Percentiles rank a stretch among this genome's conserved stretches.
Evolutionary conservation across 2,888 invertebrate species (phyloP).

Genomic region (Napeogenes inachia): DNA sequence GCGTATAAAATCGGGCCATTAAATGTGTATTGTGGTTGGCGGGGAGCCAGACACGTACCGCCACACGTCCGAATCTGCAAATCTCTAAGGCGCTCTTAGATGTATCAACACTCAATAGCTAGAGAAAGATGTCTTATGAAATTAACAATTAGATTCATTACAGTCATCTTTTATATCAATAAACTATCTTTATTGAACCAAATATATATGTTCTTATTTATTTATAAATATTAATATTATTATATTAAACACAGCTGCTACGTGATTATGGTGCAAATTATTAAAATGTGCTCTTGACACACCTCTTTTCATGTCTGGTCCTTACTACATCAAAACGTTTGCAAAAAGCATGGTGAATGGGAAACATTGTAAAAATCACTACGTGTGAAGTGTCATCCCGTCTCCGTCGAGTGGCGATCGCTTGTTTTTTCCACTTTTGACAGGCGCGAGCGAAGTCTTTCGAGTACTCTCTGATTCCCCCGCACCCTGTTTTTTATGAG

Average conservation of each 20-base stretch:
- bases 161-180: not conserved
- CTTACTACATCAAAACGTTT: slow-evolving; percentile 64
- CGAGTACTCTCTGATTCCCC: slow-evolving; percentile 64
- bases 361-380: slow-evolving; percentile 76
- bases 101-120: slow-evolving; percentile 53
- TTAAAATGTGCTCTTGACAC: slow-evolving; percentile 36
- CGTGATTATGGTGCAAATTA: no score
- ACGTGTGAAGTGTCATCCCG: slow-evolving; percentile 75
- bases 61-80: slow-evolving; percentile 55
- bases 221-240: no score
- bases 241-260: no score
- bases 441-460: slow-evolving; percentile 60
- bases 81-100: slow-evolving; percentile 59
- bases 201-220: no score
- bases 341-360: slow-evolving; percentile 65
- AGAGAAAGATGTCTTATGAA: slow-evolving; percentile 17
- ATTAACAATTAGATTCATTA: not conserved
- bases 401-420: slow-evolving; percentile 73
- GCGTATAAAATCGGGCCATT: slow-evolving; percentile 63
- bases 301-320: not conserved
- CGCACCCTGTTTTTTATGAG: slow-evolving; percentile 74
- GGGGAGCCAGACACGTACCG: slow-evolving; percentile 54
- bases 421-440: slow-evolving; percentile 75
- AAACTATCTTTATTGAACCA: no score
- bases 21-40: slow-evolving; percentile 69